phyloP scores from a whole-genome alignment of 2,888 invertebrate genomes.

The Leptinotarsa rubiginosa region DNA sequence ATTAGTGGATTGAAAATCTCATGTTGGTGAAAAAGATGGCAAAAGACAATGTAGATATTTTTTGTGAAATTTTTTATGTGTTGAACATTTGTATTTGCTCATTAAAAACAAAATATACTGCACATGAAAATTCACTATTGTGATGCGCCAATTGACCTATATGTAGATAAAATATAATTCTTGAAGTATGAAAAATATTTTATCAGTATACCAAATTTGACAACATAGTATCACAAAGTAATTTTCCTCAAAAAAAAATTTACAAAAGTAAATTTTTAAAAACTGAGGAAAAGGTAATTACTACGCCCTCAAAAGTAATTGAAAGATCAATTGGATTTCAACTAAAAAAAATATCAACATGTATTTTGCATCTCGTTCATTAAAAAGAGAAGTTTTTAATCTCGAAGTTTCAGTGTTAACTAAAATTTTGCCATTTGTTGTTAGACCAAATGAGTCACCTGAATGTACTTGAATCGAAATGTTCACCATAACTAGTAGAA shows the following conservation, averaged over 20 bases:
- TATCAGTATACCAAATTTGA: background rate
- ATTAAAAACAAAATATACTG: background rate
- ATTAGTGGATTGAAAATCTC: background rate
- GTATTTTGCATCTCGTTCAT: background rate
- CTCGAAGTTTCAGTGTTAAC: conserved; percentile 11
- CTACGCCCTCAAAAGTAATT: no score
- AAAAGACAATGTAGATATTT: background rate
- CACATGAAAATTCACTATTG: background rate
- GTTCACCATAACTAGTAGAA: background rate
- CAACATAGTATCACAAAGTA: background rate
- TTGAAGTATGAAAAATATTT: conserved; percentile 18
- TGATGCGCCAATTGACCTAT: background rate
- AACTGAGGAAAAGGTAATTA: conserved; percentile 15
- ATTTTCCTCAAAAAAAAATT: conserved; percentile 26
- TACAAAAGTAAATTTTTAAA: conserved; percentile 28
- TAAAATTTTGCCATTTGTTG: conserved; percentile 38
- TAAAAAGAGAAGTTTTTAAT: background rate
- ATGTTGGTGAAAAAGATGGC: background rate
- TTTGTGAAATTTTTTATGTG: background rate
- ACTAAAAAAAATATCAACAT: background rate
- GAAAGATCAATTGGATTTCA: no score
- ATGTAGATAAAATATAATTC: background rate
- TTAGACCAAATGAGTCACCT: conserved; percentile 33
- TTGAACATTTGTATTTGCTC: background rate
- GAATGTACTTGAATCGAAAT: conserved; percentile 37